Percentiles rank a stretch among this genome's conserved stretches.
Evolutionary conservation across 2,888 invertebrate genomes (phyloP).

Genomic region (Schizotus pectinicornis): DNA sequence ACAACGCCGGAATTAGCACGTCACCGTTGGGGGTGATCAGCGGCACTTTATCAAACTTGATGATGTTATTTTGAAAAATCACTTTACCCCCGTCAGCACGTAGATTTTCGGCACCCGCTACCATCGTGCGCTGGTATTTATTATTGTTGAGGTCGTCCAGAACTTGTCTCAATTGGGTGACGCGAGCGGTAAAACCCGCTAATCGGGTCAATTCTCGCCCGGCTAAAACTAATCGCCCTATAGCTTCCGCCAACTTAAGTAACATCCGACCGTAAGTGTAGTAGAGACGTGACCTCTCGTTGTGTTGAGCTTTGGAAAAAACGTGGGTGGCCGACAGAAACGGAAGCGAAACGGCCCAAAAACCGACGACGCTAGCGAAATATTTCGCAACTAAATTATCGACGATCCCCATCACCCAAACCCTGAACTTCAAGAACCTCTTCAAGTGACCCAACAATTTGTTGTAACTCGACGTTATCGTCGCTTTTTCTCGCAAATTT

Average conservation of each 20-base stretch:
- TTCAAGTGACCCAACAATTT: slow-evolving; percentile 85
- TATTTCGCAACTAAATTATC: slow-evolving; percentile 98
- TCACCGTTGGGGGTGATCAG: slow-evolving; percentile 98
- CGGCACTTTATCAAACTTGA: slow-evolving; percentile 91
- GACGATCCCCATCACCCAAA: slow-evolving; percentile 84
- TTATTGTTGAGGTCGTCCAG: slow-evolving; percentile 83
- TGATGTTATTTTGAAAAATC: slow-evolving; percentile 85
- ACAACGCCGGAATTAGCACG: slow-evolving; percentile 85
- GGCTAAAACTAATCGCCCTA: slow-evolving; percentile 92
- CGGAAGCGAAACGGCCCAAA: slow-evolving; percentile 92
- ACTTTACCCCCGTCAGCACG: slow-evolving; percentile 79
- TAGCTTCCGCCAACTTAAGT: slow-evolving; percentile 95
- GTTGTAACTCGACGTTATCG: slow-evolving; percentile 85
- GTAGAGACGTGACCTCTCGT: slow-evolving; percentile 82
- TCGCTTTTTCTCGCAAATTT: slow-evolving; percentile 85
- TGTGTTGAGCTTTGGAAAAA: slow-evolving; percentile 65
- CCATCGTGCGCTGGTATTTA: slow-evolving; percentile 72
- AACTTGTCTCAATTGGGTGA: slow-evolving; percentile 87
- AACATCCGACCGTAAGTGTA: slow-evolving; percentile 97
- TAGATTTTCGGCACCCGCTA: slow-evolving; percentile 57
- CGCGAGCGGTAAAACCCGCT: slow-evolving; percentile 92
- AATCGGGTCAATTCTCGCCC: slow-evolving; percentile 93
- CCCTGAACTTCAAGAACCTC: slow-evolving; percentile 87
- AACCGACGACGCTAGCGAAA: slow-evolving; percentile 94
- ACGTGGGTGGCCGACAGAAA: slow-evolving; percentile 83